Base-by-base conservation (phyloP, 2,888 invertebrate species). In the Poecilobothrus nobilitatus region DNA sequence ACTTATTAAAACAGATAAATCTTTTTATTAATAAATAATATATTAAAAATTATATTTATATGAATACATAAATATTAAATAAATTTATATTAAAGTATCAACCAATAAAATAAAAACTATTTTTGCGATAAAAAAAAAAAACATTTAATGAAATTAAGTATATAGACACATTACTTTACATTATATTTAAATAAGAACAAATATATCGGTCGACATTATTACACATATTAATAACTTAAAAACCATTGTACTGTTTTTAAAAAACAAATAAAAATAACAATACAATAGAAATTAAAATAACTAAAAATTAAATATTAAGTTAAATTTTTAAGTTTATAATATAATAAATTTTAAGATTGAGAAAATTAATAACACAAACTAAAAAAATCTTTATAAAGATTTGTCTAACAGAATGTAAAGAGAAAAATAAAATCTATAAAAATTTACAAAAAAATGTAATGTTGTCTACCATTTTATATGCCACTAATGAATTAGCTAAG, bases 51-150 rank as follows among this genome's bases (percentile, higher is more conserved):
- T 41, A 41, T 41, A 41, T 12, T 41, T 41, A 41, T 41, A 41
- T 41, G 15, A 53, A 53, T 53, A 12, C 37, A 53, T 18, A 15
- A 53, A 53, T 53, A 53, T 53, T 53, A 6, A 9, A 53, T 53
- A 12, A 53, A 53, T 53, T 12, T 12, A 53, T 18, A 18, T 12
- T 53, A 53, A 37, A n/a, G 9, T 53, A 53, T 53, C 53, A 53
- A 53, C 15, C 53, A 53, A 37, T 37, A 10, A 37, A 53, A 53
- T 6, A 53, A n/a, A 53, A 53, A 53, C 53, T 53, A 53, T 53
- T 53, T 53, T 53, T 53, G 53, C 53, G 53, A 53, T 53, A 53
- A 53, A 53, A 53, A 53, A 53, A 53, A 53, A 53, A 53, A 18
- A 53, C 18, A 53, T 53, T 41, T 18, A 53, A n/a, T 53, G 18